phyloP scores from a whole-genome alignment of 2,888 invertebrate genomes.

The Tenthredo livida region DNA sequence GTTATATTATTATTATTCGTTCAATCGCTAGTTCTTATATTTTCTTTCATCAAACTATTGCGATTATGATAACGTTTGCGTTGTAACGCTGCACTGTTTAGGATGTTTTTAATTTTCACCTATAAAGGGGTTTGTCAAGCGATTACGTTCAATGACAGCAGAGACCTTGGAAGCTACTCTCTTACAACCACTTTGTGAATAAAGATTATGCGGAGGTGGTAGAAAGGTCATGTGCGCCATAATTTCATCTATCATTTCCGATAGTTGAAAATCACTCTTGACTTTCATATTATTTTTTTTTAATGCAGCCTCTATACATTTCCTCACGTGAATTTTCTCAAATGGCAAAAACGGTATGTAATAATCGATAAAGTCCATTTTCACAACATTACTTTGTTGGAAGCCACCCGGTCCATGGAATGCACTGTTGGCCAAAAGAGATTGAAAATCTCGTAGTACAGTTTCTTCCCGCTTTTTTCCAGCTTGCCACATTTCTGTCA shows the following conservation, averaged over 20 bases:
- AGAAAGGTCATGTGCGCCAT: conserved; percentile 86
- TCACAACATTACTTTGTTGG: conserved; percentile 89
- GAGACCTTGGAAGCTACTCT: conserved; percentile 89
- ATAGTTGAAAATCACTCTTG: conserved; percentile 18
- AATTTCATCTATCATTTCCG: conserved; percentile 78
- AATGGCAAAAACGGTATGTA: conserved; percentile 97
- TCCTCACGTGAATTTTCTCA: conserved; percentile 89
- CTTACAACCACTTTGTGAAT: conserved; percentile 94
- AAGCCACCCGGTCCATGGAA: conserved; percentile 91
- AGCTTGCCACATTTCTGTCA: conserved; percentile 82
- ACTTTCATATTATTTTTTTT: conserved; percentile 56
- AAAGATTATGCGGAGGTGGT: conserved; percentile 86
- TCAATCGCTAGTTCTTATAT: neutral
- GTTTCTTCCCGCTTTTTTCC: conserved; percentile 83
- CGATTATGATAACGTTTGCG: neutral
- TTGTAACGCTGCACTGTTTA: neutral
- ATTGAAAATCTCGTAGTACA: conserved; percentile 86
- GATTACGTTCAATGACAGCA: conserved; percentile 58
- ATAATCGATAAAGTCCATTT: conserved; percentile 92
- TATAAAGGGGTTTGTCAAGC: neutral
- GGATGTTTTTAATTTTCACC: neutral
- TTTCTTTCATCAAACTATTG: neutral
- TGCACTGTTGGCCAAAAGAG: conserved; percentile 83
- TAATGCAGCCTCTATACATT: conserved; percentile 88
- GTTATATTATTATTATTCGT: neutral